Evolutionary conservation across 2,113 vertebrate species (phyloP), one percentile per base, ranked within the genome.

Genomic region (Chrysemys picta): DNA sequence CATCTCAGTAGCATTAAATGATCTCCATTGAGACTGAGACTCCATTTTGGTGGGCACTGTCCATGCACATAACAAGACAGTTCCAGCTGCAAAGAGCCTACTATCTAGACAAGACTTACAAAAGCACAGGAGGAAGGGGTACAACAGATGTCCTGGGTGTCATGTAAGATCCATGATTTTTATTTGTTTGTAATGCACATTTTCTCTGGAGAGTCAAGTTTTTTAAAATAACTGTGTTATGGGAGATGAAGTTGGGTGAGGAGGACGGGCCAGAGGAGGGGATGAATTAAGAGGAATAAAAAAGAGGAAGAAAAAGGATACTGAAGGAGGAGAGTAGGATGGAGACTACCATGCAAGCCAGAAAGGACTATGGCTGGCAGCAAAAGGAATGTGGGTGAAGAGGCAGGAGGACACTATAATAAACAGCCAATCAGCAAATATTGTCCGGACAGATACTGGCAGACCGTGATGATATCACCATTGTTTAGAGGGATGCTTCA

Each of bases 81-180:
- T 14, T 14, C 31, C 31, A 91, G 27, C 22, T 65, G 35, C 1
- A 2, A 78, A n/a, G 38, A 65, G 25, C 42, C 35, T 82, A 78
- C 13, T 84, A 49, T 47, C 42, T 29, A 76, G 54, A 56, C 54
- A 56, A 2, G 80, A 10, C 31, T 78, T 88, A 17, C 38, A 52
- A 62, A 27, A 78, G 54, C 4, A 25, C 84, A 24, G 29, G 35
- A 78, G 54, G 29, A 2, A 56, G 38, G 24, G 27, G 47, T 49
- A 25, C 80, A 84, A 29, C 3, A 78, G 19, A 87, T 69, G 2
- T 21, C 56, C 21, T 29, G 24, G 52, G 13, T 56, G 4, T 3
- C 16, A 91, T 0, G 0, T 1, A 76, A 1, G 0, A 50, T 80
- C 49, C 86, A 52, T 38, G 9, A 10, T 56, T 56, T 56, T 56